Base-by-base conservation (phyloP, 2,113 vertebrate genomes). In the Cyanoliseus patagonus region DNA sequence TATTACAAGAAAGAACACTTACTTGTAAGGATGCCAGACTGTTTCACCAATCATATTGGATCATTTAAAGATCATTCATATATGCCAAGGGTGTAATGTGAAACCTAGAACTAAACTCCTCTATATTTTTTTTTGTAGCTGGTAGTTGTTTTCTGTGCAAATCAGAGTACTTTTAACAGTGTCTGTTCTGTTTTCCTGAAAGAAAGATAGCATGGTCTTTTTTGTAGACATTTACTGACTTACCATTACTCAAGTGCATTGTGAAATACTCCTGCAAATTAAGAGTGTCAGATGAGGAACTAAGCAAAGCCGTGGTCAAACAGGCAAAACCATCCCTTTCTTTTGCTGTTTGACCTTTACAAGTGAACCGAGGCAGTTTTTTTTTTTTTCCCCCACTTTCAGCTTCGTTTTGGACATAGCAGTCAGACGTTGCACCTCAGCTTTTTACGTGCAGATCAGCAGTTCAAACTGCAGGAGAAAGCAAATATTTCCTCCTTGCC, bases 31-130 rank as follows among this genome's bases (percentile, higher is more conserved):
- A 25, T 95, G 92, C 77, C 90, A 75, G 69, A 55, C 79, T 87
- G 86, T 89, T 97, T 95, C 81, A 93, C 92, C 61, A 85, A 13
- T 75, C 13, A 3, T 79, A 4, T 37, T 86, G 94, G 76, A 75
- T 91, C 62, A 51, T 3, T 80, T 76, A 79, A 93, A 88, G 44
- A 86, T 62, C n/a, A 11, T 86, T 90, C 28, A 18, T 66, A 35
- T 44, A 67, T 82, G 37, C 47, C 25, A 30, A 61, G 31, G 20
- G 39, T 78, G 64, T 37, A 67, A 62, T 1, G 7, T 82, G 57
- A 87, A 88, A 24, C 57, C 59, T 52, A 35, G 55, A 86, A 61
- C 69, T 64, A 59, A 92, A 52, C 55, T 67, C 80, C 79, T 53
- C 14, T 35, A 3, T 11, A 8, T 11, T 31, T 22, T 33, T 33